phyloP scores from a whole-genome alignment of 2,888 invertebrate species.

The Erannis defoliaria region DNA sequence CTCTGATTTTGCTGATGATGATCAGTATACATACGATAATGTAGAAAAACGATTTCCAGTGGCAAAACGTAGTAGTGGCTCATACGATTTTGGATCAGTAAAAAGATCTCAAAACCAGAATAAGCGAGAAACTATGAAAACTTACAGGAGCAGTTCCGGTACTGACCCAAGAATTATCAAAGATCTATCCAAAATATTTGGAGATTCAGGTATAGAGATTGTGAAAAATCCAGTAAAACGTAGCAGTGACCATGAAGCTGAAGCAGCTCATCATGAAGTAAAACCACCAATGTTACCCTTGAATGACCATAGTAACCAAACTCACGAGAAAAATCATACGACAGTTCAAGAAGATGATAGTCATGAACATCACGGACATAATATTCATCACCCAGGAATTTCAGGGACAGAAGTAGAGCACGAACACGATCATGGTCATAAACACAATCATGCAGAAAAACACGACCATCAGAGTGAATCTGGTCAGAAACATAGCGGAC shows the following conservation, averaged over 20 bases:
- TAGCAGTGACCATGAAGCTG: slow-evolving; percentile 72
- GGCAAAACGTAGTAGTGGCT: slow-evolving; percentile 88
- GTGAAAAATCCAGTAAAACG: slow-evolving; percentile 86
- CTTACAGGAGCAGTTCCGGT: slow-evolving; percentile 78
- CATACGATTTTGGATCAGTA: slow-evolving; percentile 61
- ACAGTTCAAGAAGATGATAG: slow-evolving; percentile 63
- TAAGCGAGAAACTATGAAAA: slow-evolving; percentile 66
- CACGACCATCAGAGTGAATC: slow-evolving; percentile 52
- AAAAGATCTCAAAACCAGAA: slow-evolving; percentile 69
- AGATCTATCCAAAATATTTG: slow-evolving; percentile 90
- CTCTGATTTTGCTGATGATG: slow-evolving; percentile 73
- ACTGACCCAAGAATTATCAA: slow-evolving; percentile 90
- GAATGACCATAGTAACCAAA: slow-evolving; percentile 60
- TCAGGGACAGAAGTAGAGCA: slow-evolving; percentile 57
- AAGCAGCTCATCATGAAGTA: slow-evolving; percentile 66
- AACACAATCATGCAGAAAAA: slow-evolving; percentile 47
- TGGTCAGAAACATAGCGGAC: slow-evolving; percentile 51
- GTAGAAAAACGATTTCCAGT: slow-evolving; percentile 89
- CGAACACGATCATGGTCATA: slow-evolving; percentile 40
- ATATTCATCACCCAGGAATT: slow-evolving; percentile 67
- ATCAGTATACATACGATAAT: slow-evolving; percentile 73
- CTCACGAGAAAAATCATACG: slow-evolving; percentile 59
- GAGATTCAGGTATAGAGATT: slow-evolving; percentile 71
- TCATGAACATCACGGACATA: slow-evolving; percentile 70
- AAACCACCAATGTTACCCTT: slow-evolving; percentile 72